Evolutionary conservation across 37 sponge, comb jelly and placozoan species (phyloP).

Genomic region (Dysidea cf. avara): DNA sequence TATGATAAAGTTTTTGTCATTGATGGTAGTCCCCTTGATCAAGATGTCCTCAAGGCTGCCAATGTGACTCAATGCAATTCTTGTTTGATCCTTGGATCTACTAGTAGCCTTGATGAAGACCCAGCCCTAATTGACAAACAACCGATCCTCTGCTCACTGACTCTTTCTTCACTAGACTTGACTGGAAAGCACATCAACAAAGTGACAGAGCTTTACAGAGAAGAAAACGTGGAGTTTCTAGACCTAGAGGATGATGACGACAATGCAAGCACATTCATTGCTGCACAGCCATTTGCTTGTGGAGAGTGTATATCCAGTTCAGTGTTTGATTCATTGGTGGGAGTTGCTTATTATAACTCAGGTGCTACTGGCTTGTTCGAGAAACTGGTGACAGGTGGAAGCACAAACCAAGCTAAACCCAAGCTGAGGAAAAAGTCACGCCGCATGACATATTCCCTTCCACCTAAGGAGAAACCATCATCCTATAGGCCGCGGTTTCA

Average conservation of each 20-base stretch:
- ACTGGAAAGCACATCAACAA: conserved; percentile 1
- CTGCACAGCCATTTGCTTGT: conserved; percentile 58
- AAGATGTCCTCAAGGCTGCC: conserved; percentile 32
- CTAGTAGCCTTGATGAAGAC: conserved; percentile 13
- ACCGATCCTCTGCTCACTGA: conserved; percentile 62
- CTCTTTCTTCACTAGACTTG: neutral
- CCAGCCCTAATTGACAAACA: conserved; percentile 64
- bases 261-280: conserved; percentile 19
- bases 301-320: conserved; percentile 62
- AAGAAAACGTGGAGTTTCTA: conserved; percentile 76
- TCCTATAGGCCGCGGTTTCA: no score
- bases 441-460: no score
- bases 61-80: conserved; percentile 25
- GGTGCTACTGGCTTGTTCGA: conserved; percentile 32
- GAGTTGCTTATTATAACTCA: conserved; percentile 39
- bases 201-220: conserved; percentile 51
- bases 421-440: no score
- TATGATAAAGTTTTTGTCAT: conserved; percentile 53
- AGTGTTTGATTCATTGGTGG: conserved; percentile 63
- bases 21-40: conserved; percentile 53
- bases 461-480: no score
- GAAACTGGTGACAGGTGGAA: conserved; percentile 13
- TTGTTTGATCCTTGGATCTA: conserved; percentile 56
- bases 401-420: no score
- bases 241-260: conserved; percentile 74